Conservation (phyloP, 2,888 invertebrate species). For the Yponomeuta sedellus region DNA sequence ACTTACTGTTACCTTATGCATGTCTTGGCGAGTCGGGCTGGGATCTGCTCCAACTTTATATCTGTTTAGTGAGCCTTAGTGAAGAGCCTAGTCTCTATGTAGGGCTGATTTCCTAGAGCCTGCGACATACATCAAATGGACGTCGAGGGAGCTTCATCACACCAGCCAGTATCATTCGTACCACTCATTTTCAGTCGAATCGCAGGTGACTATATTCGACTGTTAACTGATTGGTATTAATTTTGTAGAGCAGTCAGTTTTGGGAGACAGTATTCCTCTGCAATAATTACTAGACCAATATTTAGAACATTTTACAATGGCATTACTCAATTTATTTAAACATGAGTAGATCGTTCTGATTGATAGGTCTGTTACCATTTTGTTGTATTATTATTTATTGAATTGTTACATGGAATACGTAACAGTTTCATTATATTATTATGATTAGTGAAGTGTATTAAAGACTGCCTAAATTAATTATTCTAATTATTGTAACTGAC, state of each 20-base stretch:
- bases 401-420: constrained; percentile 52
- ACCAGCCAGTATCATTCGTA: not conserved
- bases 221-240: not conserved
- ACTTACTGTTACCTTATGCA: not conserved
- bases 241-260: not conserved
- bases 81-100: not conserved
- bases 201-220: not conserved
- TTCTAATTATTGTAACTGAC: constrained; percentile 52
- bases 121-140: not conserved
- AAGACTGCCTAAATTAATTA: constrained; percentile 75
- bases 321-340: constrained; percentile 22
- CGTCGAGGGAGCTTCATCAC: not conserved
- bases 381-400: constrained; percentile 67
- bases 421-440: constrained; percentile 40
- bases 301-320: constrained; percentile 72
- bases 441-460: constrained; percentile 63
- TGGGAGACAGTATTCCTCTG: constrained; percentile 34
- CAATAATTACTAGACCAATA: constrained; percentile 75
- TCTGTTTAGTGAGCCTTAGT: constrained; percentile 23
- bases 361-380: constrained; percentile 66
- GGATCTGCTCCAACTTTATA: constrained; percentile 30
- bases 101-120: not conserved
- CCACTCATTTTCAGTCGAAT: not conserved
- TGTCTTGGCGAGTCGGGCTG: not conserved
- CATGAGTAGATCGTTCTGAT: constrained; percentile 42